Evolutionary conservation across 2,888 invertebrate species (phyloP).

Genomic region (Eurois occulta): DNA sequence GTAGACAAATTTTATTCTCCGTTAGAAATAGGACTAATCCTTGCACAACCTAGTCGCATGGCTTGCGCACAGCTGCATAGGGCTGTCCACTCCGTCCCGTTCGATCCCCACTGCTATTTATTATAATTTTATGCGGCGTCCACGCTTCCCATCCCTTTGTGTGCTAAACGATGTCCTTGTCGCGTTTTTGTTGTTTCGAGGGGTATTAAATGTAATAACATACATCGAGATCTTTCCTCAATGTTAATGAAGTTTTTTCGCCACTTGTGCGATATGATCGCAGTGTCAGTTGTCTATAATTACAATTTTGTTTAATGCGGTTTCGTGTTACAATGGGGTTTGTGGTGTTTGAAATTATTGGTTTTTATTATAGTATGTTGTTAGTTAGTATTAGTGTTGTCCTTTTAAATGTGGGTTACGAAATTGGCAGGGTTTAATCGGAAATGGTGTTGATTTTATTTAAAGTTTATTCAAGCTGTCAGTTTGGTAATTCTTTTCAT

Average conservation of each 20-base stretch:
- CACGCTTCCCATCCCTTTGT: conserved; percentile 83
- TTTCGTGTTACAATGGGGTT: conserved; percentile 64
- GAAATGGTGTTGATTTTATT: neutral
- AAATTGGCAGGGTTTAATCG: neutral
- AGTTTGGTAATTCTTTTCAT: neutral
- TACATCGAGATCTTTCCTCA: conserved; percentile 74
- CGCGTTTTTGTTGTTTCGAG: conserved; percentile 81
- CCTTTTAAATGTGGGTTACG: conserved; percentile 5
- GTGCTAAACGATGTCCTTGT: conserved; percentile 86
- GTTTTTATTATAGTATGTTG: conserved; percentile 56
- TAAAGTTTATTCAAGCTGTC: neutral
- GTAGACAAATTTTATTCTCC: conserved; percentile 7
- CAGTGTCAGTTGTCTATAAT: conserved; percentile 86
- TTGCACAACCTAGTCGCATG: conserved; percentile 43
- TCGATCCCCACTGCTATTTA: conserved; percentile 82
- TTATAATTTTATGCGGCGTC: conserved; percentile 90
- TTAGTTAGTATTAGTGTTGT: conserved; percentile 13
- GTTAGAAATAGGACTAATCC: conserved; percentile 48
- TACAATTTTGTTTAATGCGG: conserved; percentile 71
- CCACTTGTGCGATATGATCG: conserved; percentile 75
- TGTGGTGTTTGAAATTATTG: conserved; percentile 61
- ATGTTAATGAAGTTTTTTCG: conserved; percentile 85
- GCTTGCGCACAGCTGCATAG: conserved; percentile 64
- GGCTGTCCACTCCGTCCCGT: conserved; percentile 72
- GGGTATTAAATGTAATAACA: conserved; percentile 77